Conservation (phyloP, 2,113 vertebrate genomes). For the Macroglossus sobrinus region DNA sequence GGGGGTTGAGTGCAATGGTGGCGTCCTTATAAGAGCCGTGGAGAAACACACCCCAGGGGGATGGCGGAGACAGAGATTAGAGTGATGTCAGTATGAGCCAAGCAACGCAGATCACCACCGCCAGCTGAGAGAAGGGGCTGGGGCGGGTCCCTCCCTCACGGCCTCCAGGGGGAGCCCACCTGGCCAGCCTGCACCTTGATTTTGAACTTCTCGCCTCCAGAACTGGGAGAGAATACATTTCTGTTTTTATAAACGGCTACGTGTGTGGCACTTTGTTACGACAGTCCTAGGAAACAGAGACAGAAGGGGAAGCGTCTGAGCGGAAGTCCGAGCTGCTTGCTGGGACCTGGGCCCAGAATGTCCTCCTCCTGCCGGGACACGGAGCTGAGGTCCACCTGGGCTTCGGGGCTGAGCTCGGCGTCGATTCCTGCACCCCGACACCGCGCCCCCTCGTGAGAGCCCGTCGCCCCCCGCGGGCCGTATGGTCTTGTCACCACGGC, state of each 20-base stretch:
- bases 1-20: neutral
- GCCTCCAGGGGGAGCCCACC: no score
- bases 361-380: neutral
- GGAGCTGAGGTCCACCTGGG: neutral
- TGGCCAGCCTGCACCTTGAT: no score
- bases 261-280: neutral
- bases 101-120: neutral
- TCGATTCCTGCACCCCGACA: no score
- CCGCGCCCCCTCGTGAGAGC: no score
- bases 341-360: neutral
- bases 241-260: neutral
- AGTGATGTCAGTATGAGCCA: neutral
- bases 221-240: neutral
- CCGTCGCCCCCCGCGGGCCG: neutral
- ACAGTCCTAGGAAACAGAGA: neutral
- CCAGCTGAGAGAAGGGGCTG: fast-evolving
- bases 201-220: no score
- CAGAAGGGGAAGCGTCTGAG: no score
- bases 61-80: neutral
- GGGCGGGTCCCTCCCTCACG: neutral
- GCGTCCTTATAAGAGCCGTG: no score
- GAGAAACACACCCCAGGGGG: neutral
- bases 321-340: neutral
- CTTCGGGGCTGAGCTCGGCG: neutral
- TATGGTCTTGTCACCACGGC: no score